Conservation (phyloP, 2,113 vertebrate species). For the Perognathus longimembris region DNA sequence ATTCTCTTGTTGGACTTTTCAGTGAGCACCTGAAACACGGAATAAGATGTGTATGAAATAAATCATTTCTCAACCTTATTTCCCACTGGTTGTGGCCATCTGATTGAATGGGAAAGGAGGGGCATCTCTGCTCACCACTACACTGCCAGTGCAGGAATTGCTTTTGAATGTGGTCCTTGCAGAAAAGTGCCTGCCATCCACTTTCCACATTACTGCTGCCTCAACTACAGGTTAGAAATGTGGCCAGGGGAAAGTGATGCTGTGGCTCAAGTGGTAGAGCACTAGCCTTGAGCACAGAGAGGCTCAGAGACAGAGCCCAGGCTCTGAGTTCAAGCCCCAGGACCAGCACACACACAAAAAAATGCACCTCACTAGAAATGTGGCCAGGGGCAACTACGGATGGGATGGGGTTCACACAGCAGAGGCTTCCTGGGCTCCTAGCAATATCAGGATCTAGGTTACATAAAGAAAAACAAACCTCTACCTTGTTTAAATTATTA, state of each 20-base stretch:
- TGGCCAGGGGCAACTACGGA: neutral
- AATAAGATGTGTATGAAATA: slow-evolving; percentile 42
- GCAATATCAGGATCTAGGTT: neutral
- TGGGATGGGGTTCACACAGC: too few relatives aligned
- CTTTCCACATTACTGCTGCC: neutral
- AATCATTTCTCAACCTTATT: neutral
- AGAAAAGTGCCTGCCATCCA: neutral
- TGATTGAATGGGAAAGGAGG: neutral
- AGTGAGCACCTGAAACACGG: neutral
- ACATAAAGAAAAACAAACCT: neutral
- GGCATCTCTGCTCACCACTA: too few relatives aligned
- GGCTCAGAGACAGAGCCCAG: too few relatives aligned
- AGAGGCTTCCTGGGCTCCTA: neutral
- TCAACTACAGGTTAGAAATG: neutral
- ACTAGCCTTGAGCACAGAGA: too few relatives aligned
- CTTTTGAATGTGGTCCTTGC: neutral
- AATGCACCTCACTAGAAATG: too few relatives aligned
- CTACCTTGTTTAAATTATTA: neutral
- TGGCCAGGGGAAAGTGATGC: too few relatives aligned
- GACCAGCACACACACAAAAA: too few relatives aligned
- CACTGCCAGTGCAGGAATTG: too few relatives aligned
- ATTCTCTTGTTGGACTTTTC: neutral
- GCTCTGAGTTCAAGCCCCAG: too few relatives aligned
- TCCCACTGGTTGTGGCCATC: neutral
- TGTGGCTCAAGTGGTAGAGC: too few relatives aligned